phyloP scores from a whole-genome alignment of 2,888 invertebrate genomes.

The Spicauda simplicius region DNA sequence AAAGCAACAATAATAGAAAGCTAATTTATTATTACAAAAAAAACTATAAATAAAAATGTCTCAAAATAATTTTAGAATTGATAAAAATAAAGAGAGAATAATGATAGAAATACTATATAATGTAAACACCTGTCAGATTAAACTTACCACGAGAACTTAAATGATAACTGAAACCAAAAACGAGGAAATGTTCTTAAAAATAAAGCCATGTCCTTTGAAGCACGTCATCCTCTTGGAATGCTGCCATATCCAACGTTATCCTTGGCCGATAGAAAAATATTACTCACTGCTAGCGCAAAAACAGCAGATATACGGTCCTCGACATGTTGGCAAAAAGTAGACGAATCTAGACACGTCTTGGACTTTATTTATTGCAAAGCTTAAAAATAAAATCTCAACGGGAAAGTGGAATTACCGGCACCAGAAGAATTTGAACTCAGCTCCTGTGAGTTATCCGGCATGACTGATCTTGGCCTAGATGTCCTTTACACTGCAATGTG shows the following conservation, averaged over 20 bases:
- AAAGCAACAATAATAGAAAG: no score
- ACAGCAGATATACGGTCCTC: constrained; percentile 21
- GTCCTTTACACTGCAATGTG: neutral
- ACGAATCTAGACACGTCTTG: constrained; percentile 37
- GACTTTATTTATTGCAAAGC: constrained; percentile 11
- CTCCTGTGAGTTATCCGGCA: no score
- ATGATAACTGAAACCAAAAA: constrained; percentile 1
- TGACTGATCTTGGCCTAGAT: neutral
- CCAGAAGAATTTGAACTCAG: no score
- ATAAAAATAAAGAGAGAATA: no score
- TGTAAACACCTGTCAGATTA: no score
- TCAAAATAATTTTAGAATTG: no score
- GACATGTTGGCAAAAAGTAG: constrained; percentile 39
- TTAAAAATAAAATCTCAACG: neutral
- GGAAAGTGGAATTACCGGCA: no score
- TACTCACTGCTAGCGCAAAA: constrained; percentile 37
- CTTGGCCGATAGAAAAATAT: constrained; percentile 38
- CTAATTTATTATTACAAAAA: no score
- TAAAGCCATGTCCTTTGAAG: constrained; percentile 23
- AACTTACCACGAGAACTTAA: neutral
- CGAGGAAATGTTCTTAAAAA: constrained; percentile 15
- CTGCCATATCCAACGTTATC: constrained; percentile 35
- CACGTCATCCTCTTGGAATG: constrained; percentile 33
- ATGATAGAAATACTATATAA: no score
- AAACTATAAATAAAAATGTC: no score